Base-by-base conservation (phyloP, 1,140 invertebrate genomes). In the Drosophila yakuba region DNA sequence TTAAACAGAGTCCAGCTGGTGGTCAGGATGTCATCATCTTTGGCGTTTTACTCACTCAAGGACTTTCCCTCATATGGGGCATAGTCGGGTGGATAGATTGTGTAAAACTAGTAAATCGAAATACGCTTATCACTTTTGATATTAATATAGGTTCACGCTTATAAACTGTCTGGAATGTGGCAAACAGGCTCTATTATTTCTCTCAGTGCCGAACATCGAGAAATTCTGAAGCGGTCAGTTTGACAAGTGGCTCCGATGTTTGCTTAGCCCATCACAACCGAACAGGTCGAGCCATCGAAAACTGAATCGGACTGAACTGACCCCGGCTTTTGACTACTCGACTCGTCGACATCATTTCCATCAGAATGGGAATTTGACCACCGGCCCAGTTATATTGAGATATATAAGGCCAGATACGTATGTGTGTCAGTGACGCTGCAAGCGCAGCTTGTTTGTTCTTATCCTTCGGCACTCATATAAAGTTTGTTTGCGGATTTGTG, bases 401-500 rank as follows among this genome's bases (percentile, higher is more conserved):
- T 36, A 62, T 28, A 36, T 67, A 56, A 48, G 17, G 25, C 32
- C 47, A 39, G 47, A 45, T 44, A 59, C 78, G 78, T 80, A 89
- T 88, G 83, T 89, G 78, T 89, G 84, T 89, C 84, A 89, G 89
- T 89, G 84, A 89, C 57, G 84, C 47, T 74, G 78, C 57, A 59
- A 77, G 73, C 59, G 63, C 74, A 66, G 72, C 80, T 78, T 89
- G 85, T 89, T 89, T 88, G 80, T 84, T 84, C 84, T 77, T 83
- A 84, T 88, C 84, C 84, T 89, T 89, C 80, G 84, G 84, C 75
- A 89, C 84, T 88, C 84, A 89, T 88, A 89, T 89, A 90, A 80
- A 89, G 84, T 89, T 89, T 89, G 84, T 89, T 89, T 89, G 84
- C 84, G 84, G 84, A 89, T 89, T 89, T 89, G 84, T 89, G 80